Base-by-base conservation (phyloP, 2,888 invertebrate species). In the Cremastinae sp. region DNA sequence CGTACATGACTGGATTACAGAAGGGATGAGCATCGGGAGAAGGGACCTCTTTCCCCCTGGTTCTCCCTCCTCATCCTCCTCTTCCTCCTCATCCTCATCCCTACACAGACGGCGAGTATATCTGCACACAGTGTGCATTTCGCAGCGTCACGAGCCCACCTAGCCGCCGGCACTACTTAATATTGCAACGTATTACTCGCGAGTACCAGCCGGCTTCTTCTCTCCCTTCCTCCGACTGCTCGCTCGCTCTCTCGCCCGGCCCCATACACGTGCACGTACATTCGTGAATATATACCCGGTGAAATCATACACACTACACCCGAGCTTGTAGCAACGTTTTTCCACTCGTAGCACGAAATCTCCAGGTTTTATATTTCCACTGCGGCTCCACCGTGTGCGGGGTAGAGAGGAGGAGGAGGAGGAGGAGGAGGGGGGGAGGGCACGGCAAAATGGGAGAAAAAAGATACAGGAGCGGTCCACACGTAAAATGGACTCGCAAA, bases 161-260 rank as follows among this genome's bases (percentile, higher is more conserved):
- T 65, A 61, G 72, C 78, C 71, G 59, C 59, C 68, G 70, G 82
- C 74, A 79, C 84, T 83, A 81, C 80, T 87, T 84, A 87, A 86
- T 87, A 86, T 86, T 87, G 84, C 84, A 86, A 70, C 80, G 81
- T 81, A 85, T 84, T 84, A 83, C 82, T 78, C 78, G 64, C 70
- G 70, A 78, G 80, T 74, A 77, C 74, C 69, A 73, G 72, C 72
- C 61, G 74, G 69, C 74, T 79, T 74, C 78, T 59, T 75, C 58
- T 68, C 70, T 58, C 37, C 35, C 51, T 41, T 14, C 49, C 43
- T 58, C 66, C 18, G 35, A 53, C 2, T 20, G 16, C 16, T 22
- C 28, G 18, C 39, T 14, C 43, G 8, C 45, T 18, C 1, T 37
- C 56, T 37, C 37, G 20, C 28, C 9, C 22, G 16, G 2, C 7